Evolutionary conservation across 2,797 vertebrate species (phyloP).

Genomic region (Rhynchotus rufescens): DNA sequence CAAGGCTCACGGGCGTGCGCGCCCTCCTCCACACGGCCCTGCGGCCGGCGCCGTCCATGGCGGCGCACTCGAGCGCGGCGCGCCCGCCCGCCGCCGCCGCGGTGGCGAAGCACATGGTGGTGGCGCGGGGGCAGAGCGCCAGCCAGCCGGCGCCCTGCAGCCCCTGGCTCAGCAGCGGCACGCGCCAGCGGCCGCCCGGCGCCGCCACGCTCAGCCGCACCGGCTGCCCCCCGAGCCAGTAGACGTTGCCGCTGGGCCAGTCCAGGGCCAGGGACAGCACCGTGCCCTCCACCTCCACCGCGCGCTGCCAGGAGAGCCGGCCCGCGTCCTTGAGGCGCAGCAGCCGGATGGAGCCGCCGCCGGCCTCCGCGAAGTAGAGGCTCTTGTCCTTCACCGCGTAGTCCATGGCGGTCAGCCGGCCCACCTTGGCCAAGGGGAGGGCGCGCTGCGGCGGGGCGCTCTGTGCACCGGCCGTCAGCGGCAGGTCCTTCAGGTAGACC

Average conservation of each 20-base stretch:
- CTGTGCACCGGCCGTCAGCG: constrained; percentile 51
- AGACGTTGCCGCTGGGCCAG: constrained; percentile 90
- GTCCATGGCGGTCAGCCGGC: constrained; percentile 80
- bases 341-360: constrained; percentile 77
- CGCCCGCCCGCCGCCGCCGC: constrained; percentile 13
- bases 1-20: constrained; percentile 80
- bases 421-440: constrained; percentile 79
- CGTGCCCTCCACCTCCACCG: constrained; percentile 77
- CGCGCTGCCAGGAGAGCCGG: constrained; percentile 72
- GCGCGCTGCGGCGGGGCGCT: constrained; percentile 75
- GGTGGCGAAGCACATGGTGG: constrained; percentile 87
- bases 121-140: constrained; percentile 82
- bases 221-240: constrained; percentile 85
- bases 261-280: constrained; percentile 86
- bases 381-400: constrained; percentile 75
- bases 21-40: constrained; percentile 83
- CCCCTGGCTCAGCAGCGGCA: constrained; percentile 75
- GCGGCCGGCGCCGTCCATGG: constrained; percentile 87
- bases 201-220: constrained; percentile 83
- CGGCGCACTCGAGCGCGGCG: constrained; percentile 79
- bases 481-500: constrained; percentile 86
- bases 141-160: constrained; percentile 80
- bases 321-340: constrained; percentile 78
- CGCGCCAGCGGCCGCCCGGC: constrained; percentile 63
- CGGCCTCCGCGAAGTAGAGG: constrained; percentile 84